phyloP scores from a whole-genome alignment of 2,888 invertebrate species.

The Caenorhabditis drosophilae region DNA sequence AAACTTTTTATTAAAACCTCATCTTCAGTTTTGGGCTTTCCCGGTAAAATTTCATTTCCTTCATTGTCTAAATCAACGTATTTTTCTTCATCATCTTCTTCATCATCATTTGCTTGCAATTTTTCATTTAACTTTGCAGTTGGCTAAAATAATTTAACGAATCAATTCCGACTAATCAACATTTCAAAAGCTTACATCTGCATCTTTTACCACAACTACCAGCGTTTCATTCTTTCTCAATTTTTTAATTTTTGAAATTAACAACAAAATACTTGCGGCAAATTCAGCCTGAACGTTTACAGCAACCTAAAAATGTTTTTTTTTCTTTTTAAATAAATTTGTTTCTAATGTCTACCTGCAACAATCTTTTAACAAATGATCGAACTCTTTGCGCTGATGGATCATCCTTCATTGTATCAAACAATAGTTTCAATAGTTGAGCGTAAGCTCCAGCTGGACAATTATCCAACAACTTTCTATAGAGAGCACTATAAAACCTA shows the following conservation, averaged over 20 bases:
- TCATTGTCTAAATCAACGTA: constrained; percentile 66
- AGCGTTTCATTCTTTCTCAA: constrained; percentile 75
- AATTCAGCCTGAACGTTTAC: constrained; percentile 80
- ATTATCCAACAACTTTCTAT: constrained; percentile 83
- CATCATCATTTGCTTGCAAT: constrained; percentile 68
- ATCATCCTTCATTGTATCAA: constrained; percentile 76
- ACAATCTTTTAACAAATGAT: constrained; percentile 84
- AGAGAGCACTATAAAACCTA: constrained; percentile 82
- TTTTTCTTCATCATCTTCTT: constrained; percentile 70
- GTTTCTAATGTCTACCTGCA: constrained; percentile 69
- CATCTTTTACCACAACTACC: constrained; percentile 70
- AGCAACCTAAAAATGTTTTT: constrained; percentile 41
- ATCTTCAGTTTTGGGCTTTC: constrained; percentile 2
- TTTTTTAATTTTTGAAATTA: constrained; percentile 69
- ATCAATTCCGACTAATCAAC: no score
- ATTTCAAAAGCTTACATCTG: constrained; percentile 36
- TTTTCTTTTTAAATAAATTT: background rate
- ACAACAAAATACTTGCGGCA: constrained; percentile 82
- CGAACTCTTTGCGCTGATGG: constrained; percentile 74
- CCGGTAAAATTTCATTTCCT: constrained; percentile 20
- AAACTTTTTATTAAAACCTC: no score
- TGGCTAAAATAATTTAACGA: constrained; percentile 25
- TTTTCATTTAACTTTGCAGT: no score
- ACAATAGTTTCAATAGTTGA: constrained; percentile 48
- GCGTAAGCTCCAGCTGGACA: constrained; percentile 73